Evolutionary conservation across 2,888 invertebrate species (phyloP).

Genomic region (Netelia melanura): DNA sequence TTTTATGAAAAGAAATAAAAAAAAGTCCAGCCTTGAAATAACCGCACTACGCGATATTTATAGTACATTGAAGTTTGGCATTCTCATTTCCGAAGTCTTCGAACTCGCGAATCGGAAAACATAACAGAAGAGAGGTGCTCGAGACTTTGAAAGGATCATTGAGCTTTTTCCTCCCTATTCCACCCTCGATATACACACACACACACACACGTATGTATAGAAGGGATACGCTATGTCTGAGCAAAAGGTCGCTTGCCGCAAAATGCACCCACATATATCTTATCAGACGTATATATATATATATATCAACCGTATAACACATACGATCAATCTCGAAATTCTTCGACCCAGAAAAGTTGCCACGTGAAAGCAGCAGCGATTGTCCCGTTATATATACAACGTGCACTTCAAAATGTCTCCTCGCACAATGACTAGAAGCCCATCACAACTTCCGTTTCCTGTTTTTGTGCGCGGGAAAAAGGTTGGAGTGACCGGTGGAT

Average conservation of each 20-base stretch:
- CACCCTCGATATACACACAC: neutral
- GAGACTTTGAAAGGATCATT: slow-evolving; percentile 48
- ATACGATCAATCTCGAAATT: slow-evolving; percentile 35
- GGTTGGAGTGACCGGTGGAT: slow-evolving; percentile 10
- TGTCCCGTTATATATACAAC: slow-evolving; percentile 19
- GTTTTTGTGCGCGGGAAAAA: slow-evolving; percentile 65
- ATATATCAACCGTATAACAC: neutral
- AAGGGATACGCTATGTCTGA: neutral
- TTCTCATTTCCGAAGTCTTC: slow-evolving; percentile 37
- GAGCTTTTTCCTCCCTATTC: slow-evolving; percentile 33
- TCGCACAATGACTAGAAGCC: slow-evolving; percentile 36
- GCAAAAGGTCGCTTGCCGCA: slow-evolving; percentile 6
- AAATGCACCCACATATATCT: neutral
- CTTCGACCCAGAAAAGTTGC: slow-evolving; percentile 70
- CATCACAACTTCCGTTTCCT: slow-evolving; percentile 75
- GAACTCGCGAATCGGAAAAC: slow-evolving; percentile 36
- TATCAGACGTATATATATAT: neutral
- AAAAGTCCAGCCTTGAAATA: neutral
- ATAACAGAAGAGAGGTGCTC: slow-evolving; percentile 39
- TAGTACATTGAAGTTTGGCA: slow-evolving; percentile 12
- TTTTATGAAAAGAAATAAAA: neutral
- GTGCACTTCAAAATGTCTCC: slow-evolving; percentile 8
- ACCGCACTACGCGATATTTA: neutral
- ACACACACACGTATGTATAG: neutral
- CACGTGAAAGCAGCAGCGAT: slow-evolving; percentile 51